Conservation (phyloP, 2,888 invertebrate species). For the Monochamus alternatus region DNA sequence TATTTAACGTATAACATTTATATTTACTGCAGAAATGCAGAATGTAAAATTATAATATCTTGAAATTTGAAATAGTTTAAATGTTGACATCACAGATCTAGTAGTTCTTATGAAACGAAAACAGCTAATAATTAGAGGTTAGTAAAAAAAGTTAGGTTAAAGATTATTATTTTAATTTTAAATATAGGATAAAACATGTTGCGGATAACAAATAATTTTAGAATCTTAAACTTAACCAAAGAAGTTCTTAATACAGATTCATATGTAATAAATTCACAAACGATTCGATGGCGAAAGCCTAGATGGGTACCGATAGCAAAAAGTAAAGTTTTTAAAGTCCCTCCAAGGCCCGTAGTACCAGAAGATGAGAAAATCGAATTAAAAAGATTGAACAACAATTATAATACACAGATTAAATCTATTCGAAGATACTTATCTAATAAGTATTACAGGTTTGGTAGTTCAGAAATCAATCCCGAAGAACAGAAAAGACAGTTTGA, state of each 20-base stretch:
- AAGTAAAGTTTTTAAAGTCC: conserved; percentile 83
- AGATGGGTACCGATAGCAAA: conserved; percentile 87
- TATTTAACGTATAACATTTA: no score
- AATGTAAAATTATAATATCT: no score
- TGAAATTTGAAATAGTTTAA: no score
- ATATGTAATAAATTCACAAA: conserved; percentile 34
- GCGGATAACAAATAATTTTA: conserved; percentile 7
- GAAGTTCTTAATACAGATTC: background rate
- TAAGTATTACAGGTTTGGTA: conserved; percentile 57
- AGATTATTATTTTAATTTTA: no score
- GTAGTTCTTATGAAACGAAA: no score
- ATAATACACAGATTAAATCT: conserved; percentile 74
- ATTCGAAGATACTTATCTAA: conserved; percentile 62
- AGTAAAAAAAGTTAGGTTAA: no score
- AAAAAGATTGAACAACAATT: conserved; percentile 79
- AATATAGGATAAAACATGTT: conserved; percentile 9
- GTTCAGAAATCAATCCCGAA: conserved; percentile 62
- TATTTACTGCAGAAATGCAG: no score
- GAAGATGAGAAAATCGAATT: conserved; percentile 80
- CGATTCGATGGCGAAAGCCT: conserved; percentile 82
- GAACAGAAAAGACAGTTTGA: conserved; percentile 73
- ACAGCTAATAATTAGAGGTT: no score
- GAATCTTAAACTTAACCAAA: background rate
- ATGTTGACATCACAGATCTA: no score
- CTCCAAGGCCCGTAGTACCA: conserved; percentile 75